Evolutionary conservation across 2,797 vertebrate species (phyloP).

Genomic region (Diplodus sargus): DNA sequence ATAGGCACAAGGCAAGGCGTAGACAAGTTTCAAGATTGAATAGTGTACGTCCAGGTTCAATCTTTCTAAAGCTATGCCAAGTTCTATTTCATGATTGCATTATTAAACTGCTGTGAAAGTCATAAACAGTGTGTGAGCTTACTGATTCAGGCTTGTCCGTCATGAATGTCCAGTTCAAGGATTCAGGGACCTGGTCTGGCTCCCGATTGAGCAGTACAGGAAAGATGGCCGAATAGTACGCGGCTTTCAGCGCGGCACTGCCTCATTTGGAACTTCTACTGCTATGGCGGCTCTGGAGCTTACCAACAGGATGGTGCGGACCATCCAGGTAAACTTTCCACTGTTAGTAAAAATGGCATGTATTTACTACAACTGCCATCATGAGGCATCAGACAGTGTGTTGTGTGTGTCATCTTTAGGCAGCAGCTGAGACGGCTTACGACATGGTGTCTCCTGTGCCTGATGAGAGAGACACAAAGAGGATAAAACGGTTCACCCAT

Average conservation of each 20-base stretch:
- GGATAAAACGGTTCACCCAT: constrained; percentile 90
- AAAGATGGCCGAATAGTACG: constrained; percentile 97
- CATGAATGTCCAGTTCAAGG: constrained; percentile 90
- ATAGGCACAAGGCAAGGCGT: too few relatives aligned
- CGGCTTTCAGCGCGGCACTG: constrained; percentile 95
- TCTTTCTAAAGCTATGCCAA: not conserved
- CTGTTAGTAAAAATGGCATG: not conserved
- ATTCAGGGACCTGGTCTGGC: constrained; percentile 96
- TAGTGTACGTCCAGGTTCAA: not conserved
- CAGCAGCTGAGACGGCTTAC: constrained; percentile 97
- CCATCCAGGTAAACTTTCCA: constrained; percentile 91
- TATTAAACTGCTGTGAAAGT: not conserved
- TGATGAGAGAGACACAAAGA: constrained; percentile 90
- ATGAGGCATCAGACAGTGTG: not conserved
- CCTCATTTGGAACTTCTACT: constrained; percentile 97
- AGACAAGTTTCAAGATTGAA: too few relatives aligned
- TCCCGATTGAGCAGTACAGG: constrained; percentile 98
- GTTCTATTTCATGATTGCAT: not conserved
- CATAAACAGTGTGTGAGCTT: not conserved
- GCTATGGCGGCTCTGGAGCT: constrained; percentile 98
- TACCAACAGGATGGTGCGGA: constrained; percentile 97
- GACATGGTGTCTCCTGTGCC: constrained; percentile 98
- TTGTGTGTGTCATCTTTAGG: constrained; percentile 78
- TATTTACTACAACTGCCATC: not conserved
- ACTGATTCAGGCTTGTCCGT: constrained; percentile 7